phyloP scores from a whole-genome alignment of 2,888 invertebrate species.

The Latrodectus hesperus region DNA sequence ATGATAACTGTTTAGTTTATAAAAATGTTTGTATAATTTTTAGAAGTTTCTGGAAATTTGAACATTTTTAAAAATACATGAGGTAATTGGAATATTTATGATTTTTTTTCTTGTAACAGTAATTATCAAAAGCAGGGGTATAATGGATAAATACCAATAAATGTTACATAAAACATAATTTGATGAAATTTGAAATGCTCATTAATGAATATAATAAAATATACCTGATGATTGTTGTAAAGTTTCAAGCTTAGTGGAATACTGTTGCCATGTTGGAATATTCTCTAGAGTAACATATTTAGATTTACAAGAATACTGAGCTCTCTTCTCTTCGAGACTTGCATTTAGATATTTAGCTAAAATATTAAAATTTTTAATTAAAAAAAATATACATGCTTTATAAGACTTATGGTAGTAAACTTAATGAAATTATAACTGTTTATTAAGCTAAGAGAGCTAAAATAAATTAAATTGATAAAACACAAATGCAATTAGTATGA shows the following conservation, averaged over 20 bases:
- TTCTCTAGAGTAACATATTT: constrained; percentile 72
- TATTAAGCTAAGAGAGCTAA: too few species aligned
- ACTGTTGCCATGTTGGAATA: constrained; percentile 73
- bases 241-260: constrained; percentile 68
- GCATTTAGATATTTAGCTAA: constrained; percentile 72
- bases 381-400: too few species aligned
- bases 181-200: neutral
- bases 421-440: too few species aligned
- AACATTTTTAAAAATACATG: neutral
- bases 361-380: neutral
- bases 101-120: neutral
- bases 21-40: too few species aligned
- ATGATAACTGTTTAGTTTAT: too few species aligned
- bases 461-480: too few species aligned
- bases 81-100: neutral
- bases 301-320: constrained; percentile 73
- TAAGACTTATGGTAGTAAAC: too few species aligned
- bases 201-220: neutral
- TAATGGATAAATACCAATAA: neutral
- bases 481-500: too few species aligned
- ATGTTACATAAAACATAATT: neutral
- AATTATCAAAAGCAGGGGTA: neutral
- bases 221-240: constrained; percentile 15
- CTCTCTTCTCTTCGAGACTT: constrained; percentile 73
- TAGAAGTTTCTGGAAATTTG: neutral